Evolutionary conservation across 2,113 vertebrate genomes (phyloP), one percentile per base, ranked within the genome.

Genomic region (Mungos mungo): DNA sequence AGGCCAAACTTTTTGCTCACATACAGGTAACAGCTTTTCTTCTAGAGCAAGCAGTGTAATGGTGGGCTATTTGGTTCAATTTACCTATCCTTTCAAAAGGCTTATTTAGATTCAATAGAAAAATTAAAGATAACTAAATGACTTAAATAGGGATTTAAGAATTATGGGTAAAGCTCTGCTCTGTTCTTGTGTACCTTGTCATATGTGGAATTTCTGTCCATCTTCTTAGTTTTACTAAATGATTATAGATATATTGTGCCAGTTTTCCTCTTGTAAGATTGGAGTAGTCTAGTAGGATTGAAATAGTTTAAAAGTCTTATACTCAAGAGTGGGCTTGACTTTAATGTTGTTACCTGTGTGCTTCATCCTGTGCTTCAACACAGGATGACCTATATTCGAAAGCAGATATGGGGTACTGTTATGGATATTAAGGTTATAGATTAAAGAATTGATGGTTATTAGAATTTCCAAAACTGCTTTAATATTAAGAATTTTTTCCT

Each of bases 1-100:
- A 41, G 99, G 99, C 81, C 99, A 99, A 96, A 98, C 98, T 54
- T 98, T 99, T 98, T 98, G 95, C 96, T 98, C 99, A 60, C 97
- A 98, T 95, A 98, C 99, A 80, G 99, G 99, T 99, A 99, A 99
- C 93, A 93, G 50, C 88, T 98, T 98, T 98, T 79, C 57, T 95
- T 97, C 41, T 94, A 95, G 92, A 96, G 88, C 54, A 93, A 79
- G 93, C 74, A 80, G 13, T n/a, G 29, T 98, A 81, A 77, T 45
- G 69, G 52, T 91, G 95, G 69, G 57, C 29, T 92, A 0, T 90
- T 82, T 93, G 85, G 47, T 90, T 69, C 96, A 93, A 72, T 93
- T 96, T 96, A 33, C 69, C 88, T 96, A n/a, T 86, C 31, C 91
- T 85, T 89, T 96, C 84, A 54, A 93, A 47, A 76, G 89, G 79